Conservation (phyloP, 2,888 invertebrate genomes). For the Tetanocera ferruginea region DNA sequence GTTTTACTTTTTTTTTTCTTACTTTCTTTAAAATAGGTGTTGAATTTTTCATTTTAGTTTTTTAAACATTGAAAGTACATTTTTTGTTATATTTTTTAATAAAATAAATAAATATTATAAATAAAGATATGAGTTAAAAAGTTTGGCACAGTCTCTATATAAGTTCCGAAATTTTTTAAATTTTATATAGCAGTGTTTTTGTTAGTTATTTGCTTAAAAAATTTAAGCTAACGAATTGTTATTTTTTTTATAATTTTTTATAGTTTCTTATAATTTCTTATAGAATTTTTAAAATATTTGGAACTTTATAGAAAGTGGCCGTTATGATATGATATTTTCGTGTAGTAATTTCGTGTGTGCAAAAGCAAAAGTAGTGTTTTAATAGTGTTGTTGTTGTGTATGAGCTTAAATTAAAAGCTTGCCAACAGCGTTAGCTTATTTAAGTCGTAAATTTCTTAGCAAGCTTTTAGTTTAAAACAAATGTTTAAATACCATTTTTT, state of each 20-base stretch:
- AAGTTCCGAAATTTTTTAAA: constrained; percentile 60
- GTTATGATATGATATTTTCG: background rate
- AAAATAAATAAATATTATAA: constrained; percentile 49
- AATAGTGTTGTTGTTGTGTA: background rate
- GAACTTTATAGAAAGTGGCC: constrained; percentile 68
- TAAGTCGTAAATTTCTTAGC: background rate
- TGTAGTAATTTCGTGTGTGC: background rate
- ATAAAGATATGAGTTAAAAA: constrained; percentile 43
- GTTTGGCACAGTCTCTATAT: constrained; percentile 64
- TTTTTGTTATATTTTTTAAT: constrained; percentile 24
- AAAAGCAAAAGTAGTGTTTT: background rate
- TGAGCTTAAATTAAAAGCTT: background rate
- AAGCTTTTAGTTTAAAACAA: too few relatives aligned
- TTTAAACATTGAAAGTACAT: constrained; percentile 38
- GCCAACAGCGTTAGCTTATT: background rate
- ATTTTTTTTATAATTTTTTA: background rate
- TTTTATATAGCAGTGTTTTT: background rate
- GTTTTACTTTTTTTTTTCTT: constrained; percentile 19
- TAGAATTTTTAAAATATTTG: constrained; percentile 50
- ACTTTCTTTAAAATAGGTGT: background rate
- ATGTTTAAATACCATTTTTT: background rate
- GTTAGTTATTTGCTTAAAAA: constrained; percentile 8
- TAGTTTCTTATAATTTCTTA: constrained; percentile 27
- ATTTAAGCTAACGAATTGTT: too few relatives aligned
- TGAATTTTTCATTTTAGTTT: constrained; percentile 20